Evolutionary conservation across 2,113 vertebrate species (phyloP).

Genomic region (Strix uralensis): DNA sequence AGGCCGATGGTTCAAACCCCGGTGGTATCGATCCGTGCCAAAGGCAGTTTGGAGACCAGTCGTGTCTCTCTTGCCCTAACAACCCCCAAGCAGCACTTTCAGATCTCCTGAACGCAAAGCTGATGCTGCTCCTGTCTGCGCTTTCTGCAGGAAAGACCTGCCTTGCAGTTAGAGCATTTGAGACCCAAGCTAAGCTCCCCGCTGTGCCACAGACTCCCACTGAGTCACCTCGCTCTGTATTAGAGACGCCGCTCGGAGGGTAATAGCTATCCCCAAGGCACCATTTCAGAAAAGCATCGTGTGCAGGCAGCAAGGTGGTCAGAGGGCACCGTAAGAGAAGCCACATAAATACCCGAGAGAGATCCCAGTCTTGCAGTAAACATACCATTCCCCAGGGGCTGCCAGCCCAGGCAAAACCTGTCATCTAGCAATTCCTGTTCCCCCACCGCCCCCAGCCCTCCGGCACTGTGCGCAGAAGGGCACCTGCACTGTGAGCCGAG

Average conservation of each 20-base stretch:
- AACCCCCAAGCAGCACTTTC: not conserved
- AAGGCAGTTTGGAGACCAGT: not conserved
- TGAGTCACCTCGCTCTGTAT: not conserved
- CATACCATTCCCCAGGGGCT: not conserved
- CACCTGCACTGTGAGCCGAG: fast-evolving
- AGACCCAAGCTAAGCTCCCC: not conserved
- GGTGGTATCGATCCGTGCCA: not conserved
- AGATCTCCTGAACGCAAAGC: not conserved
- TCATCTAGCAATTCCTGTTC: not conserved
- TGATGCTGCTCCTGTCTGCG: not conserved
- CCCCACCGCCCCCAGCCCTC: not conserved
- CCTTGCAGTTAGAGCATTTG: not conserved
- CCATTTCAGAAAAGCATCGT: not conserved
- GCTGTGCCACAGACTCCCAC: not conserved
- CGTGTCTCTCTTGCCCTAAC: not conserved
- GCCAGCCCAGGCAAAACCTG: not conserved
- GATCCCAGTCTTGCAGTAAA: not conserved
- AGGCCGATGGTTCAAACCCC: too few species aligned
- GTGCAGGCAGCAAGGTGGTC: not conserved
- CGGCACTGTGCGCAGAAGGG: not conserved
- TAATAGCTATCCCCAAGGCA: not conserved
- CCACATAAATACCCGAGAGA: not conserved
- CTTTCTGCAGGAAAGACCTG: not conserved
- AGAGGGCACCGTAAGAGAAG: not conserved
- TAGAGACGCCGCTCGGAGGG: not conserved